Base-by-base conservation (phyloP, 2,888 invertebrate genomes). In the Blastobasis lacticolella region DNA sequence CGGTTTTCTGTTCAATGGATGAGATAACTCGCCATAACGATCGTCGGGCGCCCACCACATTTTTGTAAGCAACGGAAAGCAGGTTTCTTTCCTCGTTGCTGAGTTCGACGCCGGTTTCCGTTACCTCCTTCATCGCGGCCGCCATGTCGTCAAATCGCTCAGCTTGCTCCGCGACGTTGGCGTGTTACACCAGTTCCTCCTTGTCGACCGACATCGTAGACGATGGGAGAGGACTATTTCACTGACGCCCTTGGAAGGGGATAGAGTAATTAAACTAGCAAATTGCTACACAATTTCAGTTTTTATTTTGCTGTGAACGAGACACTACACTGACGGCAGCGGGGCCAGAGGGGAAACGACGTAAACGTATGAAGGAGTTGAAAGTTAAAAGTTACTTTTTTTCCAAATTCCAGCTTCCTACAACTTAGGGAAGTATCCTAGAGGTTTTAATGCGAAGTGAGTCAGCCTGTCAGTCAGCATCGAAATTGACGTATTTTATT, bases 131-230 rank as follows among this genome's bases (percentile, higher is more conserved):
- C 98, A 98, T 98, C 84, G 97, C 96, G 73, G 95, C 95, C 78
- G 98, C 97, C 98, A 98, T 98, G 90, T 98, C 98, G 91, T 98
- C 97, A 88, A 97, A 98, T 84, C 91, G 93, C 91, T 98, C 98
- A 63, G 98, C 98, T 90, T 98, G 98, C 91, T 98, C 98, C 86
- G 98, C 98, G 86, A 98, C 93, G 93, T 98, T 98, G 89, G 98
- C 98, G 91, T 97, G 94, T 91, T 97, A 97, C 90, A 98, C 97
- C 92, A 97, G 92, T 92, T 97, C 97, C 90, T 98, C 98, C 91
- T 97, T 97, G 92, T 97, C 97, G 90, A 96, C 95, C 90, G 94
- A 94, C 94, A 94, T 94, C 91, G 91, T 92, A 90, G 78, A 78
- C 80, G 82, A 75, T 81, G 73, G 73, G 69, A 73, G 81, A 81